A percentile compares a stretch with the other conserved stretches of the same genome.
Evolutionary conservation across 2,797 vertebrate species (phyloP).

Genomic region (Helostoma temminkii): DNA sequence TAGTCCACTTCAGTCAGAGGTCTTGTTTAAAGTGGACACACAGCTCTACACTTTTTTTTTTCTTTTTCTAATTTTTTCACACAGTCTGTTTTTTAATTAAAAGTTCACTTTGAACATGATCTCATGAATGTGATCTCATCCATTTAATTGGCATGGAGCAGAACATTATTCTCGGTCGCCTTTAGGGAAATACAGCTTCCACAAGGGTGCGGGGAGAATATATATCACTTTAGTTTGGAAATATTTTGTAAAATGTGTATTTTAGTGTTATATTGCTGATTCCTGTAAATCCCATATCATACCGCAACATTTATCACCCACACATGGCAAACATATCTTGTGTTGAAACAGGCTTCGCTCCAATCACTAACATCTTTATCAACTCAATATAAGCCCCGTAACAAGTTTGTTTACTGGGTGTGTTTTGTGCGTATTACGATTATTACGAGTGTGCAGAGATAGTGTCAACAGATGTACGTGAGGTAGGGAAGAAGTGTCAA

Average conservation of each 20-base stretch:
- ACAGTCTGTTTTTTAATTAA: conserved; percentile 60
- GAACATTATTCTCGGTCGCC: conserved; percentile 53
- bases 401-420: conserved; percentile 16
- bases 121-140: conserved; percentile 54
- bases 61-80: conserved; percentile 33
- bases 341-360: conserved; percentile 8
- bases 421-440: conserved; percentile 15
- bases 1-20: background rate
- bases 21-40: conserved; percentile 19
- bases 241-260: conserved; percentile 47
- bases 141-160: conserved; percentile 61
- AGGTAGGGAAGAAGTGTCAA: background rate
- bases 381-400: conserved; percentile 15
- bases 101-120: conserved; percentile 60
- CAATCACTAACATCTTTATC: conserved; percentile 12
- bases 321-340: conserved; percentile 25
- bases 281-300: conserved; percentile 45
- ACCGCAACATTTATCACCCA: conserved; percentile 40
- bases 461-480: conserved; percentile 18
- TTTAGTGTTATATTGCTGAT: conserved; percentile 50
- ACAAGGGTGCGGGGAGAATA: conserved; percentile 36
- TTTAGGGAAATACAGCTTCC: conserved; percentile 41
- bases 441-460: conserved; percentile 6
- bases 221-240: conserved; percentile 53
- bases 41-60: too few relatives aligned